These are phyloP conservation scores for Ferrisia virgata DNA, from an alignment of 2,888 invertebrate species.

Conservation along the genomic window DNA sequence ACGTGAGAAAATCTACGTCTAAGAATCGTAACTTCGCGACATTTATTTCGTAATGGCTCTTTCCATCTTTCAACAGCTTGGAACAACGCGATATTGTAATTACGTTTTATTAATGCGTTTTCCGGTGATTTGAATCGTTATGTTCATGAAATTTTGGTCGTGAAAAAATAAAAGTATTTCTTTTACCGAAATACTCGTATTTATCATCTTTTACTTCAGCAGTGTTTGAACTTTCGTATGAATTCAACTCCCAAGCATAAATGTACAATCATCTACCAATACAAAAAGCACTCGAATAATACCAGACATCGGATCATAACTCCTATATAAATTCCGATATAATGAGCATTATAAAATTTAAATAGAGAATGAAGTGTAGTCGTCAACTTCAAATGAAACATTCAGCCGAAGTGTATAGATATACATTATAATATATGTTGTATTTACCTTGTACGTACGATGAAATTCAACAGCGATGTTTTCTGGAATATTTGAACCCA, in stretches of 20 bases:
- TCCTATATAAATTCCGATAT: too few species aligned
- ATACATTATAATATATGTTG: background rate
- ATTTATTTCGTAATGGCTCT: background rate
- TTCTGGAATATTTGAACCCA: background rate
- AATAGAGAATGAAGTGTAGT: background rate
- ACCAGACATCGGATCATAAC: too few species aligned
- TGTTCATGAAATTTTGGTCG: background rate
- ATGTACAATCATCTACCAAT: too few species aligned
- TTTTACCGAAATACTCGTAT: background rate
- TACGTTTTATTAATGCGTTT: background rate
- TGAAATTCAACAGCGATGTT: conserved; percentile 36
- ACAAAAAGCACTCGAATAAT: too few species aligned
- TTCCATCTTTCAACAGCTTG: background rate
- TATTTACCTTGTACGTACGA: conserved; percentile 38
- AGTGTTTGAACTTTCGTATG: too few species aligned
- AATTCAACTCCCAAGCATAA: too few species aligned
- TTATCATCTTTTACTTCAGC: too few species aligned
- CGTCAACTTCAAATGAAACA: background rate
- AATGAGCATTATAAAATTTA: background rate
- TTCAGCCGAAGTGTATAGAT: too few species aligned
- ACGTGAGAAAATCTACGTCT: conserved; percentile 20
- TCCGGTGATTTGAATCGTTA: background rate
- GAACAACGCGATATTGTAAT: background rate
- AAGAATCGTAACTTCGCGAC: background rate
- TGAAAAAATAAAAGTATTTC: background rate